Conservation (phyloP, 2,797 vertebrate species). For the Tragopan temminckii region DNA sequence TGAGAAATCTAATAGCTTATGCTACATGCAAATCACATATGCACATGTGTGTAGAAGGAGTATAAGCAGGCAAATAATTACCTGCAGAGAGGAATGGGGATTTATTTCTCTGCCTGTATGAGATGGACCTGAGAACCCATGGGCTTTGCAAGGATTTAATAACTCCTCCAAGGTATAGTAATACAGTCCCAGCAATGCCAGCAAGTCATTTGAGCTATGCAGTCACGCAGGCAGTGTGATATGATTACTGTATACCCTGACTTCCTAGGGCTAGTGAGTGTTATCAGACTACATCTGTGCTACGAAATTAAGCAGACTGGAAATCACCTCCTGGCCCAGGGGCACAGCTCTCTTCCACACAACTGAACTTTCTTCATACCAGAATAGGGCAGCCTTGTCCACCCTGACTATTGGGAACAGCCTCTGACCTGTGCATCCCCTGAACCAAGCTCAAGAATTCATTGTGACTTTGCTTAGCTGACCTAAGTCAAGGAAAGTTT, state of each 20-base stretch:
- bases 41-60: not conserved
- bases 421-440: not conserved
- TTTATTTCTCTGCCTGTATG: not conserved
- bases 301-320: not conserved
- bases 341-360: not conserved
- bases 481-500: not conserved
- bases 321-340: not conserved
- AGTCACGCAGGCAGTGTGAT: not conserved
- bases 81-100: not conserved
- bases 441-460: not conserved
- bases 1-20: not conserved
- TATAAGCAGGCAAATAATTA: not conserved
- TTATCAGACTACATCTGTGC: not conserved
- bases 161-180: not conserved
- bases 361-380: not conserved
- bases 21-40: not conserved
- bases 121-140: not conserved
- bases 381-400: not conserved
- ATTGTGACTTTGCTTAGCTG: not conserved
- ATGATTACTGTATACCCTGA: not conserved
- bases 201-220: not conserved
- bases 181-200: not conserved
- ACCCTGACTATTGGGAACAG: not conserved
- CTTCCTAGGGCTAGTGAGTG: not conserved
- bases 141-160: conserved; percentile 40